phyloP scores from a whole-genome alignment of 2,888 invertebrate species.

The Scaptomyza tumidula region DNA sequence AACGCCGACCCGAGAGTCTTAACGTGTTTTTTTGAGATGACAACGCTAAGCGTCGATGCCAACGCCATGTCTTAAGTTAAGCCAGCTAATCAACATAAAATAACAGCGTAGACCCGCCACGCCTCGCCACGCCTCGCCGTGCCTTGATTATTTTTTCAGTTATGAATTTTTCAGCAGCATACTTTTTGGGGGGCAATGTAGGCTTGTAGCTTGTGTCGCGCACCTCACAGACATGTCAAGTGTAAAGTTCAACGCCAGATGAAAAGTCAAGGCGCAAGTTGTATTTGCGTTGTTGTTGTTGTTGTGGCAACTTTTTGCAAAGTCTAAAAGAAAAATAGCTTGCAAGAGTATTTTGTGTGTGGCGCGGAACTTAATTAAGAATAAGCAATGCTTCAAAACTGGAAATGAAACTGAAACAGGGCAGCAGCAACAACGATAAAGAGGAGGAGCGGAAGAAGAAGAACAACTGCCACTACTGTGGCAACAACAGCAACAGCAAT shows the following conservation, averaged over 20 bases:
- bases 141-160: constrained; percentile 10
- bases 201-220: constrained; percentile 24
- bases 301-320: constrained; percentile 29
- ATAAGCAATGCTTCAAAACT: constrained; percentile 62
- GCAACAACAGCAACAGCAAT: constrained; percentile 9
- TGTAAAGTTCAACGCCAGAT: constrained; percentile 39
- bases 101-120: no score
- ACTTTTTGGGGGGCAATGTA: constrained; percentile 13
- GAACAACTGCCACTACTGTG: constrained; percentile 4
- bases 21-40: constrained; percentile 11
- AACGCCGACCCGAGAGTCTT: constrained; percentile 16
- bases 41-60: neutral
- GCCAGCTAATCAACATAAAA: constrained; percentile 40
- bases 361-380: constrained; percentile 67
- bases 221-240: constrained; percentile 38
- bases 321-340: constrained; percentile 17
- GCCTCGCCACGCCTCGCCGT: no score
- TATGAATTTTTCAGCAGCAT: constrained; percentile 44
- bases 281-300: constrained; percentile 15
- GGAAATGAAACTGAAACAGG: constrained; percentile 41
- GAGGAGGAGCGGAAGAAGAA: neutral
- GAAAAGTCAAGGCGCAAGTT: constrained; percentile 14
- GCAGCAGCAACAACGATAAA: neutral
- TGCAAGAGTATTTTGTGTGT: constrained; percentile 37
- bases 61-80: constrained; percentile 20